Conservation (phyloP, 1,140 invertebrate genomes). For the Parasteatoda tepidariorum region DNA sequence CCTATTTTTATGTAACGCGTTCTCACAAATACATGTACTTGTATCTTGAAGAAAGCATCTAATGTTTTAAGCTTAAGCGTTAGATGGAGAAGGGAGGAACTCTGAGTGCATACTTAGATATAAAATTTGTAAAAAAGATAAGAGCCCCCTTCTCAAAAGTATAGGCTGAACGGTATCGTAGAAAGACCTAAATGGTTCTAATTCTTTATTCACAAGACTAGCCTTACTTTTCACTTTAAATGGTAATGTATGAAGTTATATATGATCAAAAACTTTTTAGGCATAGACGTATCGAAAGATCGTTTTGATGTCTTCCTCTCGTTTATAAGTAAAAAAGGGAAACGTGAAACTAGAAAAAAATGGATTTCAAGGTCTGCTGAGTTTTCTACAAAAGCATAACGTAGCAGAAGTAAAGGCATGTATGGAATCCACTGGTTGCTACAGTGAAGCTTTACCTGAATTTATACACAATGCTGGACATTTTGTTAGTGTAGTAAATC, state of each 20-base stretch:
- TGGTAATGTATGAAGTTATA: constrained; percentile 36
- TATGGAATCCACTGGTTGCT: constrained; percentile 23
- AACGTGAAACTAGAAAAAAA: constrained; percentile 17
- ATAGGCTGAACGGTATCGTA: constrained; percentile 16
- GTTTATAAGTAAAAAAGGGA: constrained; percentile 31
- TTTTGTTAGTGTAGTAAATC: constrained; percentile 48
- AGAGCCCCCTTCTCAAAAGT: constrained; percentile 24
- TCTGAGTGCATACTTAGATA: not conserved
- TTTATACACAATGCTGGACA: constrained; percentile 34
- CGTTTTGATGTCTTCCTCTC: constrained; percentile 21
- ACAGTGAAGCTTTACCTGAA: constrained; percentile 17
- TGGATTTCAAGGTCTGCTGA: constrained; percentile 12
- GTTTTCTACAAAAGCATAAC: constrained; percentile 29
- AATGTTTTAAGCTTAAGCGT: constrained; percentile 24
- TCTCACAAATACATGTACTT: too few species aligned
- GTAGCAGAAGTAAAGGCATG: constrained; percentile 19
- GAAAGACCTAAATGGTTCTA: constrained; percentile 27
- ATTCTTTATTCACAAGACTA: constrained; percentile 41
- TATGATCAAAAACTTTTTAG: constrained; percentile 41
- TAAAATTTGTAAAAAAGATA: constrained; percentile 36
- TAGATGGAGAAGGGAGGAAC: constrained; percentile 32
- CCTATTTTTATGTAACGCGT: too few species aligned
- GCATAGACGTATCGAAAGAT: constrained; percentile 26
- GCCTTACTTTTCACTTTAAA: constrained; percentile 49
- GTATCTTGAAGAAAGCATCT: constrained; percentile 21